A percentile compares a stretch with the other conserved stretches of the same genome.
Conservation (phyloP, 2,888 invertebrate genomes). For the Brenthis daphne region DNA sequence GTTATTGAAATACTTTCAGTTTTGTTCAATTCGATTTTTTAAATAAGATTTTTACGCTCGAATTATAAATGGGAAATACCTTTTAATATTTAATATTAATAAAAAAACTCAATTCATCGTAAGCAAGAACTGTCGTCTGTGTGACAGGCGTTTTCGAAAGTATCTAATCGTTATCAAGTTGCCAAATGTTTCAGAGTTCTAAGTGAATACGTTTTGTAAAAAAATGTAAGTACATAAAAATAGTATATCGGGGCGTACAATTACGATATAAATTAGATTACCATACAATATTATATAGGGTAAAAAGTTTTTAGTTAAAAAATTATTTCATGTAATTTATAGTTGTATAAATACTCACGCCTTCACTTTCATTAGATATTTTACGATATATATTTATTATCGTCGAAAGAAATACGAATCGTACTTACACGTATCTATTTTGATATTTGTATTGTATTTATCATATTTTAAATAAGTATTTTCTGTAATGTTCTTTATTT, state of each 20-base stretch:
- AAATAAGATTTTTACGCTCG: too few species aligned
- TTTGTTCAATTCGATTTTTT: too few species aligned
- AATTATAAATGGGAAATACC: too few species aligned
- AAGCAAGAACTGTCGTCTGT: conserved; percentile 12
- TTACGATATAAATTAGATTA: conserved; percentile 19
- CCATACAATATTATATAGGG: conserved; percentile 16
- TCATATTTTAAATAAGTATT: conserved; percentile 42
- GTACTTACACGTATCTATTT: conserved; percentile 45
- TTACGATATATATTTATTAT: conserved; percentile 40
- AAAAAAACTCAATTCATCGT: conserved; percentile 11
- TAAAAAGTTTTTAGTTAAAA: conserved; percentile 11
- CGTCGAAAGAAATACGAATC: conserved; percentile 40
- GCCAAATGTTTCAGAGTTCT: conserved; percentile 21
- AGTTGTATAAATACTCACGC: conserved; percentile 40
- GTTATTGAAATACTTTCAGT: neutral
- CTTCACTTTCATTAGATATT: conserved; percentile 33
- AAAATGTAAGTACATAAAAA: conserved; percentile 10
- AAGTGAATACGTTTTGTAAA: conserved; percentile 9
- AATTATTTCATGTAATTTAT: conserved; percentile 18
- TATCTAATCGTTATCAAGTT: conserved; percentile 16
- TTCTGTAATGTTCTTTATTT: conserved; percentile 43
- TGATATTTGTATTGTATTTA: conserved; percentile 45
- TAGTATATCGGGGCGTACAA: conserved; percentile 24
- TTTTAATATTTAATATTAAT: conserved; percentile 14
- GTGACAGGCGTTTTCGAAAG: conserved; percentile 10